Evolutionary conservation across 2,888 invertebrate species (phyloP).

Genomic region (Microctonus hyperodae): DNA sequence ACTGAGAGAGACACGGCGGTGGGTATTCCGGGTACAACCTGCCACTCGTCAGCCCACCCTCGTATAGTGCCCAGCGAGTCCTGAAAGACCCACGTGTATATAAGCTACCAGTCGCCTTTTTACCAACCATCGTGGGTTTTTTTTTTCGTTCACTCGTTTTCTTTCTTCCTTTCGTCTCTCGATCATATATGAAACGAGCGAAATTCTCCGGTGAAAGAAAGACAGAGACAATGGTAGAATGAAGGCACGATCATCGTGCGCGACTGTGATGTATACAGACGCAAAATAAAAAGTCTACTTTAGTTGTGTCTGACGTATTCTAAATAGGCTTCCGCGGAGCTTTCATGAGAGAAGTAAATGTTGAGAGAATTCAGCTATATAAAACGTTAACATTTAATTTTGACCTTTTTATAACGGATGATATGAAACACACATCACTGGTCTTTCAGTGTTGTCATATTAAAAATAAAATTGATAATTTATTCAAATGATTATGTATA

Average conservation of each 20-base stretch:
- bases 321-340: constrained; percentile 45
- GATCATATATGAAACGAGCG: not conserved
- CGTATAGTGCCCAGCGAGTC: constrained; percentile 43
- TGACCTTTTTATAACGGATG: constrained; percentile 20
- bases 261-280: not conserved
- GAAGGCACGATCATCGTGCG: not conserved
- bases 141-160: not conserved
- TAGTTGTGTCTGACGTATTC: constrained; percentile 50
- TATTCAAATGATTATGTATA: not conserved
- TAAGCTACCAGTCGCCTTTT: constrained; percentile 25
- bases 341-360: constrained; percentile 40
- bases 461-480: constrained; percentile 1
- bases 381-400: not conserved
- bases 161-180: not conserved
- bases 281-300: constrained; percentile 35
- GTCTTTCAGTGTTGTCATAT: constrained; percentile 1
- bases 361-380: not conserved
- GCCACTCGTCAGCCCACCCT: constrained; percentile 63
- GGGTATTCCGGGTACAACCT: constrained; percentile 62
- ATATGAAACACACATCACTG: not conserved
- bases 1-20: constrained; percentile 59
- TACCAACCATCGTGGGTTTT: not conserved
- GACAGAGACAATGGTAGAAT: too few relatives aligned
- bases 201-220: not conserved
- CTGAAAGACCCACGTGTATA: not conserved